Conservation (phyloP, 2,888 invertebrate species). For the Orthosia incerta region DNA sequence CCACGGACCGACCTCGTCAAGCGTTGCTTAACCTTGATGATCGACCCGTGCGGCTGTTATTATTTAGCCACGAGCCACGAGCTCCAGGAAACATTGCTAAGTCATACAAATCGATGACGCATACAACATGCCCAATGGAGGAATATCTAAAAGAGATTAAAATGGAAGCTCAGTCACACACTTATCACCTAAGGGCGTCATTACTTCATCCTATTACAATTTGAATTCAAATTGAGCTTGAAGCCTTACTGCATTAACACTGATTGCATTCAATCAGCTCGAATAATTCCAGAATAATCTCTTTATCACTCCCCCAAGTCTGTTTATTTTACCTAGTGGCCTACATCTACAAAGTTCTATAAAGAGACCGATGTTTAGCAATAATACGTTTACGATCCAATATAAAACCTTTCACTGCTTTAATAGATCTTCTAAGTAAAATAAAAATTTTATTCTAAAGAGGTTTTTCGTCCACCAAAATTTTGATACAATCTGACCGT, state of each 20-base stretch:
- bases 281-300: slow-evolving; percentile 29
- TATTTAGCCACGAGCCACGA: too few species aligned
- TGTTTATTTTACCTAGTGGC: slow-evolving; percentile 27
- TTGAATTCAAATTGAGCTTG: slow-evolving; percentile 27
- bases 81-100: too few species aligned
- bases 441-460: slow-evolving; percentile 49
- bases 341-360: slow-evolving; percentile 5
- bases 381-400: slow-evolving; percentile 32
- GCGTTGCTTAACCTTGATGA: too few species aligned
- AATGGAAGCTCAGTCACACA: neutral
- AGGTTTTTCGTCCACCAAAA: slow-evolving; percentile 30
- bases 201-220: slow-evolving; percentile 11
- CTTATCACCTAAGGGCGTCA: slow-evolving; percentile 9
- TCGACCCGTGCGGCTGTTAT: too few species aligned
- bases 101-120: neutral
- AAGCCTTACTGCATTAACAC: slow-evolving; percentile 30
- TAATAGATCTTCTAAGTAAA: slow-evolving; percentile 18
- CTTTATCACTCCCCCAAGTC: slow-evolving; percentile 18
- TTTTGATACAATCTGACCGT: slow-evolving; percentile 38
- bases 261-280: slow-evolving; percentile 51
- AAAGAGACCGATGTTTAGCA: slow-evolving; percentile 34
- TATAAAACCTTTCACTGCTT: slow-evolving; percentile 39
- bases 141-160: neutral
- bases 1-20: too few species aligned
- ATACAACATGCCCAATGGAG: too few species aligned